These are phyloP conservation scores for Zelostemma sp. DNA, from an alignment of 1,140 invertebrate genomes.

Conservation along the genomic window DNA sequence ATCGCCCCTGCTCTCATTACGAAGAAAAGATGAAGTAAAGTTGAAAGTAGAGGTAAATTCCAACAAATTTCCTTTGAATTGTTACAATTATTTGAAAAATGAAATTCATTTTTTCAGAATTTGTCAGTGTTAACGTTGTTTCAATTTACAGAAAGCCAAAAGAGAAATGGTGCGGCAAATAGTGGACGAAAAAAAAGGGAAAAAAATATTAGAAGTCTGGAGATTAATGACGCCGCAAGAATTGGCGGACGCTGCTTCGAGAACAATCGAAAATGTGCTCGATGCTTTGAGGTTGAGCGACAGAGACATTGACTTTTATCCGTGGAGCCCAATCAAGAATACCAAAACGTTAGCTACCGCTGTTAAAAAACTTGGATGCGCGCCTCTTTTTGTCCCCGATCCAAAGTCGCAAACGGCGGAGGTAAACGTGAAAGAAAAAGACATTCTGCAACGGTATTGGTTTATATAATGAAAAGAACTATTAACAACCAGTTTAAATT, in stretches of 20 bases:
- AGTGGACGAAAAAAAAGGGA: constrained; percentile 49
- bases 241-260: constrained; percentile 74
- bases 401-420: constrained; percentile 62
- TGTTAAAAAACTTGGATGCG: constrained; percentile 76
- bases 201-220: constrained; percentile 78
- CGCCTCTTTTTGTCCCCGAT: constrained; percentile 71
- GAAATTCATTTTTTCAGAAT: constrained; percentile 7
- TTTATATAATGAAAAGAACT: constrained; percentile 6
- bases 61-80: background rate
- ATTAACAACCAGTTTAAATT: background rate
- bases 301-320: constrained; percentile 63
- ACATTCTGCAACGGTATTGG: constrained; percentile 51
- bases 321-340: constrained; percentile 68
- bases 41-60: constrained; percentile 19
- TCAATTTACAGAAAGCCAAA: constrained; percentile 12
- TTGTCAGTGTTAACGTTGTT: constrained; percentile 4
- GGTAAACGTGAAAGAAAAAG: constrained; percentile 60
- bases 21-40: constrained; percentile 20
- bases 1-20: constrained; percentile 38
- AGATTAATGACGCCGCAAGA: constrained; percentile 82
- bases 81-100: background rate
- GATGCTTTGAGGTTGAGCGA: constrained; percentile 75
- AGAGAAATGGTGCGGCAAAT: background rate
- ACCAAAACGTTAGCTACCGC: constrained; percentile 75
- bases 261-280: constrained; percentile 75